A percentile compares a stretch with the other conserved stretches of the same genome.
Conservation (phyloP, 2,113 vertebrate species). For the Eleginops maclovinus region DNA sequence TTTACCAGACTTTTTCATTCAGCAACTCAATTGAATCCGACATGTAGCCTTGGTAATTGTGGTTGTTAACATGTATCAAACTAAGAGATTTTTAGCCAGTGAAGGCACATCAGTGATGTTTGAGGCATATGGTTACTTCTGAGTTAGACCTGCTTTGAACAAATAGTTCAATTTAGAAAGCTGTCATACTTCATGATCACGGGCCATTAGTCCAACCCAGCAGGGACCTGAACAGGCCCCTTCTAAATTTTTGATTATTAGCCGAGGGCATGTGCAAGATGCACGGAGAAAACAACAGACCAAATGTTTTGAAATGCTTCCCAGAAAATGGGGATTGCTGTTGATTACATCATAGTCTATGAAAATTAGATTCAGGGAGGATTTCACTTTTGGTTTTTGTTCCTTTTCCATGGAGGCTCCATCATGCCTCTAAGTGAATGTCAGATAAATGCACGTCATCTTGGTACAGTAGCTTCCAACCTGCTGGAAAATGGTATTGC, state of each 20-base stretch:
- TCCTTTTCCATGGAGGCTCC: slow-evolving; percentile 1
- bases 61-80: background rate
- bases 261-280: background rate
- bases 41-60: background rate
- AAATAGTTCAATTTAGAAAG: slow-evolving; percentile 54
- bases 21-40: background rate
- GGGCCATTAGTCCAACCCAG: slow-evolving; percentile 40
- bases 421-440: slow-evolving; percentile 18
- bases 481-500: background rate
- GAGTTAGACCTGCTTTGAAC: slow-evolving; percentile 48
- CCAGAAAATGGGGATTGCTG: background rate
- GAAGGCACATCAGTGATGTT: slow-evolving; percentile 8
- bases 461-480: slow-evolving; percentile 4
- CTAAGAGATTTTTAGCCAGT: background rate
- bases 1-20: background rate
- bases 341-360: slow-evolving; percentile 15
- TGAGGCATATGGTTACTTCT: slow-evolving; percentile 16
- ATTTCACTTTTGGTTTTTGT: background rate
- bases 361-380: background rate
- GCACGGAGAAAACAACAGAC: slow-evolving; percentile 3
- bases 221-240: slow-evolving; percentile 20
- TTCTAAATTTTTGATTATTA: slow-evolving; percentile 45
- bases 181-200: slow-evolving; percentile 54
- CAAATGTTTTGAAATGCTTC: slow-evolving; percentile 1
- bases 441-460: background rate